These are phyloP conservation scores for Clavelina lepadiformis DNA, from an alignment of 23 tunicate genomes.

Conservation along the genomic window DNA sequence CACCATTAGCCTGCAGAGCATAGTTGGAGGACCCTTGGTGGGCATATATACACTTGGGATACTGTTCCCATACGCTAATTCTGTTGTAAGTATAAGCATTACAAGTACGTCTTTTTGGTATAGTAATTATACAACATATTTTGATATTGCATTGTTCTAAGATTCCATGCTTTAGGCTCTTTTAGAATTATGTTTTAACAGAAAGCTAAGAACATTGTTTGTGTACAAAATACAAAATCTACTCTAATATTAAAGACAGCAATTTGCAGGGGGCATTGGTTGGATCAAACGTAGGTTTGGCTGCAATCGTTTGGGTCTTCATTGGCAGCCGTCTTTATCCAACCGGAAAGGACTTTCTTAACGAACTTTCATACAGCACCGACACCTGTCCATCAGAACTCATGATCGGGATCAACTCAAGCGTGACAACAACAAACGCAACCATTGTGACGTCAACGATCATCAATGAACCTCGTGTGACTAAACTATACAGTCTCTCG, in stretches of 20 bases:
- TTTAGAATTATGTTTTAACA: too few species aligned
- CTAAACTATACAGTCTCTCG: constrained; percentile 37
- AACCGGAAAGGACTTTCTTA: not conserved
- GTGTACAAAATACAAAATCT: too few species aligned
- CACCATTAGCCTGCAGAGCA: constrained; percentile 39
- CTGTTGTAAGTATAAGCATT: too few species aligned
- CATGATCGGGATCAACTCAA: too few species aligned
- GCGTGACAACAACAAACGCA: not conserved
- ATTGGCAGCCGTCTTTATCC: constrained; percentile 5
- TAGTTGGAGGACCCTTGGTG: constrained; percentile 44
- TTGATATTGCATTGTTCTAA: too few species aligned
- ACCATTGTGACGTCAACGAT: constrained; percentile 4
- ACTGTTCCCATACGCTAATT: constrained; percentile 18
- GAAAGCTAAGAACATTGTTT: too few species aligned
- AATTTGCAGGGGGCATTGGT: constrained; percentile 20
- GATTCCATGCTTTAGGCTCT: too few species aligned
- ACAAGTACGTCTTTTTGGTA: too few species aligned
- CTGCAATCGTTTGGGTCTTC: not conserved
- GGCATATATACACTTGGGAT: constrained; percentile 36
- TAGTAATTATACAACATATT: too few species aligned
- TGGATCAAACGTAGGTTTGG: constrained; percentile 6
- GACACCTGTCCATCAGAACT: too few species aligned
- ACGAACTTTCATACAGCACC: not conserved
- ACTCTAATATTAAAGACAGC: too few species aligned
- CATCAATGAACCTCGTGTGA: constrained; percentile 20